Conservation (phyloP, 2,888 invertebrate genomes). For the Zele albiditarsus region DNA sequence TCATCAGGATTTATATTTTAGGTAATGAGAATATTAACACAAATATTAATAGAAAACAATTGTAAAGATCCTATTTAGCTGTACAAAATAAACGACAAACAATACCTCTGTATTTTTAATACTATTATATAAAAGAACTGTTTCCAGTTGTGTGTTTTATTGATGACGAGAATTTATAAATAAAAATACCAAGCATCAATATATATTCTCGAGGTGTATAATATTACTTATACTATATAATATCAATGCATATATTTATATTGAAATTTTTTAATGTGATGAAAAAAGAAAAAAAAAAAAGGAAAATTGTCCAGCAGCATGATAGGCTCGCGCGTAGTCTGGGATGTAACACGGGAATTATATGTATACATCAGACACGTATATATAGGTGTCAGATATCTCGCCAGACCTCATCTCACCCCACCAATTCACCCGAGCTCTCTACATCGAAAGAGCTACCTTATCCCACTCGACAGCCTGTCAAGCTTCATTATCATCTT, state of each 20-base stretch:
- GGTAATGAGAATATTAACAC: no score
- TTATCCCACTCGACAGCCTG: slow-evolving; percentile 70
- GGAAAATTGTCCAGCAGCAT: slow-evolving; percentile 1
- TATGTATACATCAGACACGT: neutral
- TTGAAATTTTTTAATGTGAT: neutral
- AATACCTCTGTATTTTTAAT: no score
- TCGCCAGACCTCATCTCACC: slow-evolving; percentile 12
- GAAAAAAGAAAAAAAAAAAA: neutral
- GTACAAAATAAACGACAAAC: no score
- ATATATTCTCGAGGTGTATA: neutral
- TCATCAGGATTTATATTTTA: no score
- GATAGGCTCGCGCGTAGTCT: slow-evolving; percentile 23
- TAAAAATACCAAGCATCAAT: neutral
- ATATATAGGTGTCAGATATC: slow-evolving; percentile 35
- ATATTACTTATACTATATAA: neutral
- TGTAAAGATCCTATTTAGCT: no score
- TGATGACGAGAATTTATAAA: neutral
- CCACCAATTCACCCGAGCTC: neutral
- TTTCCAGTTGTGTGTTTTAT: neutral
- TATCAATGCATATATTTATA: neutral
- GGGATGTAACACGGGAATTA: slow-evolving; percentile 35
- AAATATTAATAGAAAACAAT: no score
- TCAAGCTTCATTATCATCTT: slow-evolving; percentile 72
- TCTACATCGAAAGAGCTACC: slow-evolving; percentile 56
- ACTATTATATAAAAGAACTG: neutral